phyloP scores from a whole-genome alignment of 2,888 invertebrate species.

The Stratiomys singularior region DNA sequence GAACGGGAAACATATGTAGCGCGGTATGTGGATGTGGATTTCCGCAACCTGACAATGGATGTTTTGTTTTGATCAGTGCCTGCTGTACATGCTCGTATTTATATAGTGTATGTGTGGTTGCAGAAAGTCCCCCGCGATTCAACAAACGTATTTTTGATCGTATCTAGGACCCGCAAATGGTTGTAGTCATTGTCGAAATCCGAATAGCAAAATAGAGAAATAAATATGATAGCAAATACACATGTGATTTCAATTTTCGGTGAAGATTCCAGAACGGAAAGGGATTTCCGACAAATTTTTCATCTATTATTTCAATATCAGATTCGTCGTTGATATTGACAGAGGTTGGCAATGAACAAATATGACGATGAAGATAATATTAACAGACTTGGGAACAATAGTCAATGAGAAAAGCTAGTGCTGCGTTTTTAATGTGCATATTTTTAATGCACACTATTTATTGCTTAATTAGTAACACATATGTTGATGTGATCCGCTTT shows the following conservation, averaged over 20 bases:
- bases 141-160: neutral
- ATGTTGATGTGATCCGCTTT: too few relatives aligned
- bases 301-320: neutral
- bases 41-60: conserved; percentile 41
- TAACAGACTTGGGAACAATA: too few relatives aligned
- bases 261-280: conserved; percentile 3
- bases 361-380: too few relatives aligned
- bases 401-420: too few relatives aligned
- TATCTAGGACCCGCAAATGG: neutral
- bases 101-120: neutral
- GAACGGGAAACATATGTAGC: conserved; percentile 35
- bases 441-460: too few relatives aligned
- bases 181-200: neutral
- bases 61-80: conserved; percentile 41
- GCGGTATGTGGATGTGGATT: conserved; percentile 5
- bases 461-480: too few relatives aligned
- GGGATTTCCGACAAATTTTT: conserved; percentile 14
- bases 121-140: neutral
- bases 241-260: neutral
- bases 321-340: too few relatives aligned
- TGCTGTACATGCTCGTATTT: conserved; percentile 1
- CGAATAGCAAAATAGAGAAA: neutral
- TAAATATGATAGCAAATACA: too few relatives aligned
- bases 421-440: too few relatives aligned
- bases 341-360: too few relatives aligned